These are phyloP conservation scores for Drosophila anomelani DNA, from an alignment of 2,888 invertebrate species.

Conservation along the genomic window DNA sequence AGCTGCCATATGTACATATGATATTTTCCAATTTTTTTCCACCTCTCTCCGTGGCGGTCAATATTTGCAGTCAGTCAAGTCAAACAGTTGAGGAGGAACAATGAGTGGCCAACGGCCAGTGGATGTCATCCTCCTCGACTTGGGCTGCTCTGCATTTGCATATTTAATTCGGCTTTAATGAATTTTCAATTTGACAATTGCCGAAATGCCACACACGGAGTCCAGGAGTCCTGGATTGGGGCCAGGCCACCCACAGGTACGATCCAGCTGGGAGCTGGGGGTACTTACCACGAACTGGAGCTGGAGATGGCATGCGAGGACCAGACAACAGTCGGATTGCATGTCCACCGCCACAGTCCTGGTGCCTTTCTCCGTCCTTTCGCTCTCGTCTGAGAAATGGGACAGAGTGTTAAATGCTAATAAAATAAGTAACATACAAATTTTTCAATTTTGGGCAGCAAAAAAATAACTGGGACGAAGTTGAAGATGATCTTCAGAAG, in stretches of 20 bases:
- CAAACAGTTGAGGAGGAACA: conserved; percentile 61
- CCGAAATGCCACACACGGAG: conserved; percentile 67
- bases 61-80: conserved; percentile 68
- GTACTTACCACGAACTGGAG: conserved; percentile 8
- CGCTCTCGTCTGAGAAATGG: conserved; percentile 50
- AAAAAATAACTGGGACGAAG: conserved; percentile 59
- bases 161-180: conserved; percentile 82
- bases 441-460: conserved; percentile 68
- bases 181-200: conserved; percentile 82
- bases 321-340: conserved; percentile 5
- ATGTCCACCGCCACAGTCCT: conserved; percentile 33
- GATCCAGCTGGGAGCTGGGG: conserved; percentile 1
- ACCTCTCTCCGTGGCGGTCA: conserved; percentile 43
- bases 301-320: conserved; percentile 40
- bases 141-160: conserved; percentile 58
- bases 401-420: conserved; percentile 75
- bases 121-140: conserved; percentile 52
- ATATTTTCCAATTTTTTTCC: conserved; percentile 55
- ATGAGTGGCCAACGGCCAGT: conserved; percentile 20
- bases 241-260: conserved; percentile 61
- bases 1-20: conserved; percentile 56
- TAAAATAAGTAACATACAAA: conserved; percentile 81
- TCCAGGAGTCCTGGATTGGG: conserved; percentile 8
- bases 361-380: conserved; percentile 60
- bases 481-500: conserved; percentile 18